These are phyloP conservation scores for Drosophila kikkawai DNA, from an alignment of 1,140 invertebrate genomes.

Conservation along the genomic window DNA sequence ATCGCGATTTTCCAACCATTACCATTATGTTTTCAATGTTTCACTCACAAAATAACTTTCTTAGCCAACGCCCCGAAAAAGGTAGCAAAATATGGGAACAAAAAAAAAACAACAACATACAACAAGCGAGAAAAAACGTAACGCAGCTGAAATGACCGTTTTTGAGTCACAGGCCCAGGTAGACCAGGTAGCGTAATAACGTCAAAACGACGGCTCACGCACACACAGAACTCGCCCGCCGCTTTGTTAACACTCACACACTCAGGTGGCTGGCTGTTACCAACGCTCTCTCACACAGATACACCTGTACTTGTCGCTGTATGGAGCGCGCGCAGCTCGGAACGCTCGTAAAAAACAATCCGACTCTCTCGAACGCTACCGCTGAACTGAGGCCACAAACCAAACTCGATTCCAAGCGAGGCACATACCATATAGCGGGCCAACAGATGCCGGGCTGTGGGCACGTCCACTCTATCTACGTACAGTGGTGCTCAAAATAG, in stretches of 20 bases:
- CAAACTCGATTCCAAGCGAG: conserved; percentile 5
- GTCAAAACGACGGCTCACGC: conserved; percentile 53
- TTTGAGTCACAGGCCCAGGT: conserved; percentile 62
- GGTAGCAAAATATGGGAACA: conserved; percentile 20
- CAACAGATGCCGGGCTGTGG: conserved; percentile 6
- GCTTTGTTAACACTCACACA: conserved; percentile 71
- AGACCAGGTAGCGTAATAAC: conserved; percentile 50
- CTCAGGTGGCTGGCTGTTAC: conserved; percentile 56
- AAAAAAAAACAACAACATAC: conserved; percentile 27
- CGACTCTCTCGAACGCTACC: conserved; percentile 45
- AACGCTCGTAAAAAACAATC: conserved; percentile 33
- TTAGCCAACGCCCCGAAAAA: conserved; percentile 76
- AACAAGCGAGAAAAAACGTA: conserved; percentile 60
- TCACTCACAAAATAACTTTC: conserved; percentile 58
- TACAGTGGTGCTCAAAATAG: background rate
- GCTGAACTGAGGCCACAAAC: conserved; percentile 13
- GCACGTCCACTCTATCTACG: background rate
- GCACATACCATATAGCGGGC: background rate
- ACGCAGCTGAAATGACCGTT: conserved; percentile 78
- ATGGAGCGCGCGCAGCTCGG: conserved; percentile 67
- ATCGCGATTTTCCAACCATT: conserved; percentile 33
- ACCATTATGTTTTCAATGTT: conserved; percentile 5
- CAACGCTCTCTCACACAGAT: conserved; percentile 59
- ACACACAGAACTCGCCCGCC: conserved; percentile 27
- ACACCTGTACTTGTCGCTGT: conserved; percentile 52